These are phyloP conservation scores for Stegana nigrithorax DNA, from an alignment of 2,888 invertebrate species.

Conservation along the genomic window DNA sequence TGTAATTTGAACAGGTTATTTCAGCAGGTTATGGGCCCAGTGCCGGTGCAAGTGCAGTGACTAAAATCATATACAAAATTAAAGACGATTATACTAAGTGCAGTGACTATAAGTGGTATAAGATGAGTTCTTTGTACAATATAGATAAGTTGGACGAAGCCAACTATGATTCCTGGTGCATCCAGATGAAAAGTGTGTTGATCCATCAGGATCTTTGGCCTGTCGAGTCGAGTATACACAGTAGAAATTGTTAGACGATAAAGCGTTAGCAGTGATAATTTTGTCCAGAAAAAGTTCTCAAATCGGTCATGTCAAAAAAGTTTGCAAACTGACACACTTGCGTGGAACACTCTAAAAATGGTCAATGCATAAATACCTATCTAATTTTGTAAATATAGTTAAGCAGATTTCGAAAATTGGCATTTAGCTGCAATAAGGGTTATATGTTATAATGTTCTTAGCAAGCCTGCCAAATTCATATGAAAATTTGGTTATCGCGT, in stretches of 20 bases:
- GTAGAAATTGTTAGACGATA: background rate
- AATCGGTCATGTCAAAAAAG: background rate
- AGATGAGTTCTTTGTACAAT: too few species aligned
- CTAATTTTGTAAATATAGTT: background rate
- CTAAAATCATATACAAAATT: too few species aligned
- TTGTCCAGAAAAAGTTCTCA: background rate
- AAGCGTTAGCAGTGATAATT: background rate
- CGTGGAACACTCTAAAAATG: background rate
- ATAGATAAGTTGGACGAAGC: slow-evolving; percentile 26
- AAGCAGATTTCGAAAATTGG: background rate
- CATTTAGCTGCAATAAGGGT: background rate
- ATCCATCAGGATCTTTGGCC: slow-evolving; percentile 4
- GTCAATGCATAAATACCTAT: background rate
- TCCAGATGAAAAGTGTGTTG: slow-evolving; percentile 29
- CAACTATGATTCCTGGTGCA: slow-evolving; percentile 20
- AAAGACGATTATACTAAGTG: background rate
- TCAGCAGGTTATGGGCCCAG: background rate
- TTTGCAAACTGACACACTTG: background rate
- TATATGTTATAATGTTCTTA: slow-evolving; percentile 4
- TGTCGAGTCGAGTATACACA: too few species aligned
- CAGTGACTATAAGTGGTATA: too few species aligned
- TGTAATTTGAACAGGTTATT: too few species aligned
- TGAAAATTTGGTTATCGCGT: slow-evolving; percentile 6
- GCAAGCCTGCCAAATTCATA: background rate
- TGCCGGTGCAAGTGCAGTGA: too few species aligned